phyloP scores from a whole-genome alignment of 2,888 invertebrate species.

The Taphrorychus bicolor region DNA sequence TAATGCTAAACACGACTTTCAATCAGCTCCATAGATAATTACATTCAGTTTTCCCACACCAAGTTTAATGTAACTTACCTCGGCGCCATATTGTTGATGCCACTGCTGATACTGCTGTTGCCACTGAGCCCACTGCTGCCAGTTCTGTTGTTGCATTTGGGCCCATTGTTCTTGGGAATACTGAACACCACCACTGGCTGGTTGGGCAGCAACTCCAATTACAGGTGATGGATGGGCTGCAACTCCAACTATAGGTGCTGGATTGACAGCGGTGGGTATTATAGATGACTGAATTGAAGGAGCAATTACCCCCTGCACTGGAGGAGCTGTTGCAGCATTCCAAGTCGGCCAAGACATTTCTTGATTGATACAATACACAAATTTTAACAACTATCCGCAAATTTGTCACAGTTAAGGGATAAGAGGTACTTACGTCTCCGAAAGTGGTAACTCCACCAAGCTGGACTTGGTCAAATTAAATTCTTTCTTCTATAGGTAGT shows the following conservation, averaged over 20 bases:
- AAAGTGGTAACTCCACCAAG: neutral
- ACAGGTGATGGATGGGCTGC: neutral
- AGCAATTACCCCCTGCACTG: constrained; percentile 20
- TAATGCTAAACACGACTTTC: no score
- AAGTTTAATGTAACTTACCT: constrained; percentile 67
- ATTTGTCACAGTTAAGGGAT: no score
- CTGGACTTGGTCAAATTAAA: no score
- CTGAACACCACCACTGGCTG: constrained; percentile 52
- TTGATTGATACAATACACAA: no score
- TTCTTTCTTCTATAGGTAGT: no score
- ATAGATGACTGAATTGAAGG: constrained; percentile 41
- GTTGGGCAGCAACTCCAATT: constrained; percentile 14
- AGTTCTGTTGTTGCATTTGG: constrained; percentile 73
- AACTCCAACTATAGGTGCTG: constrained; percentile 36
- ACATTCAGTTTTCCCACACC: no score
- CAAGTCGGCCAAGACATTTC: constrained; percentile 58
- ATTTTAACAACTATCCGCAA: no score
- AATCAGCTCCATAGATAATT: no score
- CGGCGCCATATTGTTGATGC: constrained; percentile 78
- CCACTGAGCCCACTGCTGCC: constrained; percentile 80
- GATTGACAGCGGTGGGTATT: constrained; percentile 37
- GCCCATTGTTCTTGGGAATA: constrained; percentile 74
- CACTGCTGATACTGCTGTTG: constrained; percentile 79
- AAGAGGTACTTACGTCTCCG: no score
- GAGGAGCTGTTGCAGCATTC: constrained; percentile 46